These are phyloP conservation scores for Epinephelus lanceolatus DNA, from an alignment of 2,113 vertebrate species.

Conservation along the genomic window DNA sequence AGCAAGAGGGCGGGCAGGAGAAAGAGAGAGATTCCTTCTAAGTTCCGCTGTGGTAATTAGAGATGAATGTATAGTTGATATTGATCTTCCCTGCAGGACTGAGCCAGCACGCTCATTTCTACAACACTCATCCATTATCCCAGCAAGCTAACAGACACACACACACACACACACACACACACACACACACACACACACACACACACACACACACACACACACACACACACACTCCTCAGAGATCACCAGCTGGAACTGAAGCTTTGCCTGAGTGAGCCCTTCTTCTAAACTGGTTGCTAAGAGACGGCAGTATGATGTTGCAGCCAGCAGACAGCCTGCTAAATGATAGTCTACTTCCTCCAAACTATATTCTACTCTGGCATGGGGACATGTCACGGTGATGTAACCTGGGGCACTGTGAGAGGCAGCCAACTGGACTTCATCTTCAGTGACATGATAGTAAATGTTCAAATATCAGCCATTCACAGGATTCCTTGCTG, in stretches of 20 bases:
- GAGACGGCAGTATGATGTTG: constrained; percentile 80
- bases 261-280: constrained; percentile 73
- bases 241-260: constrained; percentile 75
- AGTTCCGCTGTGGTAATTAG: constrained; percentile 73
- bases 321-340: constrained; percentile 66
- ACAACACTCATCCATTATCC: constrained; percentile 75
- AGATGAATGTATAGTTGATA: constrained; percentile 79
- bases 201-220: constrained; percentile 31
- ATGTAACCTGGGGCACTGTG: constrained; percentile 48
- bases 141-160: constrained; percentile 51
- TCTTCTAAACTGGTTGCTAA: constrained; percentile 82
- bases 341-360: constrained; percentile 74
- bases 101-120: constrained; percentile 68
- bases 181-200: constrained; percentile 29
- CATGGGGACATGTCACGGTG: constrained; percentile 57
- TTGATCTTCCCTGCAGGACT: constrained; percentile 75
- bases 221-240: constrained; percentile 60
- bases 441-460: constrained; percentile 31
- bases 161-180: constrained; percentile 9
- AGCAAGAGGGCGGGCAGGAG: constrained; percentile 22
- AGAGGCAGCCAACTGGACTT: constrained; percentile 35
- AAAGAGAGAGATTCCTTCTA: constrained; percentile 43
- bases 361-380: constrained; percentile 55
- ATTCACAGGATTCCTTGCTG: constrained; percentile 19
- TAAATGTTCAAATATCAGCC: constrained; percentile 31